These are phyloP conservation scores for Leucosticte australis DNA, from an alignment of 2,113 vertebrate species.

Conservation along the genomic window DNA sequence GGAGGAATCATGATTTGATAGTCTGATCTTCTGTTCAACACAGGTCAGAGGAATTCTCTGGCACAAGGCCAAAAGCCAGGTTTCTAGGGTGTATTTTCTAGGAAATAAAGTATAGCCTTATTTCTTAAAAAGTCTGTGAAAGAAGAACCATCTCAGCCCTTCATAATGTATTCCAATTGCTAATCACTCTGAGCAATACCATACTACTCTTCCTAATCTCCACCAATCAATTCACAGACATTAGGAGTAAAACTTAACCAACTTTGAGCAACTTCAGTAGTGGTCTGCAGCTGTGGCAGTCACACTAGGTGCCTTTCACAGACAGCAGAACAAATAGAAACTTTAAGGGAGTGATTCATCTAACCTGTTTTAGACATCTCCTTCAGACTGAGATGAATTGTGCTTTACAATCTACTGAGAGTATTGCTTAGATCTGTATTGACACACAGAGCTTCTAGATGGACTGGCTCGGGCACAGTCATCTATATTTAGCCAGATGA, in stretches of 20 bases:
- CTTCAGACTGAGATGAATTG: conserved; percentile 46
- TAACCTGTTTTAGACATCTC: conserved; percentile 20
- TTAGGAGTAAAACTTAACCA: neutral
- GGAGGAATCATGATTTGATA: neutral
- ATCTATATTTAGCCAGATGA: neutral
- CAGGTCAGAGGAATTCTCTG: neutral
- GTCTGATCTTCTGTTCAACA: neutral
- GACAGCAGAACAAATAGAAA: conserved; percentile 17
- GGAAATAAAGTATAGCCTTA: neutral
- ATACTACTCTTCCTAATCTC: neutral
- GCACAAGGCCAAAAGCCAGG: neutral
- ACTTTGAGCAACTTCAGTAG: neutral
- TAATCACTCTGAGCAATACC: neutral
- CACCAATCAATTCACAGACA: neutral
- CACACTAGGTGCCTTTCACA: conserved; percentile 24
- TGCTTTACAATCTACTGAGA: conserved; percentile 4
- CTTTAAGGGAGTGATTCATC: conserved; percentile 49
- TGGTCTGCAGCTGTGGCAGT: neutral
- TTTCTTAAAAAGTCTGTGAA: neutral
- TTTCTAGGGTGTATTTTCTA: neutral
- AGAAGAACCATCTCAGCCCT: neutral
- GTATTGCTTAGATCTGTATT: conserved; percentile 11
- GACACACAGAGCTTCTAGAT: neutral
- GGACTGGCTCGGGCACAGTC: neutral
- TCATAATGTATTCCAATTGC: neutral